Conservation (phyloP, 2,797 vertebrate species). For the Pitangus sulphuratus region DNA sequence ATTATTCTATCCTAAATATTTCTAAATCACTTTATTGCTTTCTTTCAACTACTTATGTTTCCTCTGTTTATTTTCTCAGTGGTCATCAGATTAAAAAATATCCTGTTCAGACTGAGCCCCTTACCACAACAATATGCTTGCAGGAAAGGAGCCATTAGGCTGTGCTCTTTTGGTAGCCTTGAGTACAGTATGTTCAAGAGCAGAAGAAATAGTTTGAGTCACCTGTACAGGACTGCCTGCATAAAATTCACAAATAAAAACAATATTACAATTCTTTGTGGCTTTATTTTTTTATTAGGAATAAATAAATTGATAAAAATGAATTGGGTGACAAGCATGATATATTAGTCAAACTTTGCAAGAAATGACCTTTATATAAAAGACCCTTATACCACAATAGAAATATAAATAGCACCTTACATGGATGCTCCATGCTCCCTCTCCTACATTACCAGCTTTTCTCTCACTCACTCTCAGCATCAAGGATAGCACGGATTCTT, state of each 20-base stretch:
- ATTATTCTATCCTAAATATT: background rate
- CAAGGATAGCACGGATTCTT: background rate
- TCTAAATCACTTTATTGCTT: background rate
- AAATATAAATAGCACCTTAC: conserved; percentile 32
- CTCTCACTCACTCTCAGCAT: background rate
- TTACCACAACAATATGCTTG: background rate
- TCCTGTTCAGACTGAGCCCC: background rate
- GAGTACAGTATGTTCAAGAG: background rate
- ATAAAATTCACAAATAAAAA: background rate
- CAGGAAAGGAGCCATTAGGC: background rate
- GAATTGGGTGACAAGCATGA: background rate
- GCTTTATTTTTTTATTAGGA: conserved; percentile 52
- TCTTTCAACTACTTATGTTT: background rate
- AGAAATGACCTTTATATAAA: conserved; percentile 13
- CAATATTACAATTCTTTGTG: background rate
- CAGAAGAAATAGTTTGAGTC: background rate
- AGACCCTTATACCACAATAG: background rate
- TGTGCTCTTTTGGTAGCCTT: background rate
- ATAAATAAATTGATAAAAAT: conserved; percentile 51
- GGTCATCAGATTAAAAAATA: background rate
- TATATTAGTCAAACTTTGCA: background rate
- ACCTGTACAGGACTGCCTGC: background rate
- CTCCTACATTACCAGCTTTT: background rate
- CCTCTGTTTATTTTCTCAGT: background rate
- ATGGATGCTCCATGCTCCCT: background rate